A percentile compares a stretch with the other conserved stretches of the same genome.
Conservation (phyloP, 2,113 vertebrate species). For the Zeus faber region DNA sequence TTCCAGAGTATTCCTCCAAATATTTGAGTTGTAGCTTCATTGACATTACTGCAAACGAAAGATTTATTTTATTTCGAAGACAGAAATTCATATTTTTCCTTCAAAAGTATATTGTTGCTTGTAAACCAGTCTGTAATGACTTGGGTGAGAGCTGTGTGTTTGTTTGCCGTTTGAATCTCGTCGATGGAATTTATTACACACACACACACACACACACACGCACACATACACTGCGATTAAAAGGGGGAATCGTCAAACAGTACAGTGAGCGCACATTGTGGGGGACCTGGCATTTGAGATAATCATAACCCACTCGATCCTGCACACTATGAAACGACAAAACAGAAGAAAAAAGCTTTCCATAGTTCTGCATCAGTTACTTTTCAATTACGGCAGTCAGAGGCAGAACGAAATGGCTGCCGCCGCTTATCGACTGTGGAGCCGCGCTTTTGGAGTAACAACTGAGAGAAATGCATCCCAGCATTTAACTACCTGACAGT, state of each 20-base stretch:
- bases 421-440: constrained; percentile 88
- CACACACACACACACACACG: not conserved
- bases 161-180: too few relatives aligned
- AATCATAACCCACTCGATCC: constrained; percentile 57
- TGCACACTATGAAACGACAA: constrained; percentile 73
- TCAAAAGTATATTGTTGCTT: too few relatives aligned
- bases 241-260: constrained; percentile 1
- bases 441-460: constrained; percentile 84
- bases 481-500: constrained; percentile 85
- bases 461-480: constrained; percentile 83
- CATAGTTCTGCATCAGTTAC: constrained; percentile 87
- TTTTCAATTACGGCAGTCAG: constrained; percentile 91
- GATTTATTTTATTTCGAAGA: too few relatives aligned
- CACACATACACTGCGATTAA: not conserved
- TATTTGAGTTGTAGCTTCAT: too few relatives aligned
- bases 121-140: too few relatives aligned
- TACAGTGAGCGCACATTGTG: constrained; percentile 26
- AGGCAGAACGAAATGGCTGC: constrained; percentile 88
- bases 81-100: too few relatives aligned
- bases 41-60: too few relatives aligned
- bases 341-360: constrained; percentile 61
- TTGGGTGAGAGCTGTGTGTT: too few relatives aligned
- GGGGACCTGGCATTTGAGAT: constrained; percentile 51
- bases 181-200: too few relatives aligned
- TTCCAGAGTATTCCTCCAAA: too few relatives aligned